Conservation (phyloP, 2,888 invertebrate genomes). For the Oscheius sp. region DNA sequence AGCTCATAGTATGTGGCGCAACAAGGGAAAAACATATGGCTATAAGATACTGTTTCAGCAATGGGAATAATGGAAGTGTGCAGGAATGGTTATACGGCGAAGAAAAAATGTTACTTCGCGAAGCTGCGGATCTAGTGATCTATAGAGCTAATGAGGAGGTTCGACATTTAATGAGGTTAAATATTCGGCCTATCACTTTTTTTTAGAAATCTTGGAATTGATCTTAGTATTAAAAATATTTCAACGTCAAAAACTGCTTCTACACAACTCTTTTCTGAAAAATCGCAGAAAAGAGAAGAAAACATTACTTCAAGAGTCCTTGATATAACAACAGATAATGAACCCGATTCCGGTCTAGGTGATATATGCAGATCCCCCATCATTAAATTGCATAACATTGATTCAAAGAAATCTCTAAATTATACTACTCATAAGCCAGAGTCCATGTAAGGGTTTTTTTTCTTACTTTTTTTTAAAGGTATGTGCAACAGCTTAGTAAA, state of each 20-base stretch:
- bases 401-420: too few species aligned
- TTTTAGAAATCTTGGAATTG: constrained; percentile 9
- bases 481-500: background rate
- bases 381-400: too few species aligned
- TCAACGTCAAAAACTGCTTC: background rate
- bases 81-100: constrained; percentile 58
- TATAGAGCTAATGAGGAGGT: constrained; percentile 32
- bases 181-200: too few species aligned
- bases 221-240: background rate
- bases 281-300: too few species aligned
- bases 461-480: background rate
- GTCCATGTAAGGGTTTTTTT: too few species aligned
- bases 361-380: too few species aligned
- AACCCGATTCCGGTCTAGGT: too few species aligned
- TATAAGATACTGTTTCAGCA: background rate
- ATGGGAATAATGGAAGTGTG: constrained; percentile 34
- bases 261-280: too few species aligned
- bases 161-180: constrained; percentile 34
- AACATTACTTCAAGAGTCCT: too few species aligned
- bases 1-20: constrained; percentile 10
- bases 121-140: constrained; percentile 40
- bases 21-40: constrained; percentile 14
- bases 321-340: too few species aligned
- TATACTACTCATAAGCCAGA: too few species aligned
- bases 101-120: constrained; percentile 35